Evolutionary conservation across 2,797 vertebrate genomes (phyloP).

Genomic region (Lutjanus argentimaculatus): DNA sequence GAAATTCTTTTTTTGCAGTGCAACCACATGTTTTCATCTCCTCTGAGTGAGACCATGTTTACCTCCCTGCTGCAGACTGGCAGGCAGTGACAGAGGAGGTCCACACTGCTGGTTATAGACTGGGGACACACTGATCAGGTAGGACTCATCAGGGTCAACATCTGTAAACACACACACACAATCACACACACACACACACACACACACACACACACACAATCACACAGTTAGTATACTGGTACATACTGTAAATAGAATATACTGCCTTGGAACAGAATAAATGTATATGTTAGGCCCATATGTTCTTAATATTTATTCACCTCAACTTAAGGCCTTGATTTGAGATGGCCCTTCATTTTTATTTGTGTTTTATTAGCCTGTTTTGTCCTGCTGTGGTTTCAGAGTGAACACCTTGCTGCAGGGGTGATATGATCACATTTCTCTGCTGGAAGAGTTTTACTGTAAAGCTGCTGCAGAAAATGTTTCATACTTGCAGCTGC

Average conservation of each 20-base stretch:
- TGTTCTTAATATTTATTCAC: background rate
- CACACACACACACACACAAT: background rate
- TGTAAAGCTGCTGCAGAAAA: background rate
- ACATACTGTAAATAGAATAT: background rate
- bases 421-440: too few species aligned
- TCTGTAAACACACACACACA: conserved; percentile 51
- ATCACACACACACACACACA: too few species aligned
- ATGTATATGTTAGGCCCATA: too few species aligned
- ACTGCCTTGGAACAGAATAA: background rate
- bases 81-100: conserved; percentile 58
- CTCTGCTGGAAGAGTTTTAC: too few species aligned
- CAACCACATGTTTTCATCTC: background rate
- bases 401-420: background rate
- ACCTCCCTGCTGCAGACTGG: conserved; percentile 76
- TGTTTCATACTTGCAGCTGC: background rate
- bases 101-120: conserved; percentile 63
- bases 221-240: background rate
- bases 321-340: background rate
- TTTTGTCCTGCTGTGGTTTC: background rate
- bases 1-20: too few species aligned
- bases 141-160: conserved; percentile 39
- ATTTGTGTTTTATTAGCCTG: background rate
- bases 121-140: conserved; percentile 72
- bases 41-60: background rate
- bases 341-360: background rate